Conservation (phyloP, 1,140 invertebrate genomes). For the Brachionus paranguensis region DNA sequence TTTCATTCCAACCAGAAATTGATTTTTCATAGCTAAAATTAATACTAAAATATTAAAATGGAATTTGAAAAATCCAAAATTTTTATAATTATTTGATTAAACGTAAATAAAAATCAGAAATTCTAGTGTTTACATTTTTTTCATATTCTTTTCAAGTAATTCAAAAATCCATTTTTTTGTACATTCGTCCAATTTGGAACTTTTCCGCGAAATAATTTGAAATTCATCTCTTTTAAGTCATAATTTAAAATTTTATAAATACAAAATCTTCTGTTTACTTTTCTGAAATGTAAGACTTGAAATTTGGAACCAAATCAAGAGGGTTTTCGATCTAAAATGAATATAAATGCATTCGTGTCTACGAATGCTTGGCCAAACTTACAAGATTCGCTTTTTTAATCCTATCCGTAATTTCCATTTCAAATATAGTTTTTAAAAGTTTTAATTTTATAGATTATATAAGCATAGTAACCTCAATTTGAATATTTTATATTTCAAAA, state of each 20-base stretch:
- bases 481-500: background rate
- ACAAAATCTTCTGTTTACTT: background rate
- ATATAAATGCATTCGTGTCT: background rate
- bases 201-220: conserved; percentile 54
- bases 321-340: conserved; percentile 14
- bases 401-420: background rate
- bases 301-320: conserved; percentile 7
- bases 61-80: conserved; percentile 31
- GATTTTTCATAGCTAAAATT: conserved; percentile 64
- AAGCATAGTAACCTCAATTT: background rate
- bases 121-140: conserved; percentile 53
- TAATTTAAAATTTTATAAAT: background rate
- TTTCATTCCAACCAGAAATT: conserved; percentile 66
- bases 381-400: conserved; percentile 15
- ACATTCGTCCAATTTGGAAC: conserved; percentile 53
- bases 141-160: conserved; percentile 64
- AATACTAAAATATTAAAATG: background rate
- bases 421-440: background rate
- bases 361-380: background rate
- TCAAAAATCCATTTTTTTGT: conserved; percentile 62
- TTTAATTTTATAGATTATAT: background rate
- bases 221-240: conserved; percentile 44
- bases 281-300: background rate
- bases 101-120: no score
- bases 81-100: background rate